A percentile compares a stretch with the other conserved stretches of the same genome.
Conservation (phyloP, 2,888 invertebrate species). For the Scrobipalpa costella region DNA sequence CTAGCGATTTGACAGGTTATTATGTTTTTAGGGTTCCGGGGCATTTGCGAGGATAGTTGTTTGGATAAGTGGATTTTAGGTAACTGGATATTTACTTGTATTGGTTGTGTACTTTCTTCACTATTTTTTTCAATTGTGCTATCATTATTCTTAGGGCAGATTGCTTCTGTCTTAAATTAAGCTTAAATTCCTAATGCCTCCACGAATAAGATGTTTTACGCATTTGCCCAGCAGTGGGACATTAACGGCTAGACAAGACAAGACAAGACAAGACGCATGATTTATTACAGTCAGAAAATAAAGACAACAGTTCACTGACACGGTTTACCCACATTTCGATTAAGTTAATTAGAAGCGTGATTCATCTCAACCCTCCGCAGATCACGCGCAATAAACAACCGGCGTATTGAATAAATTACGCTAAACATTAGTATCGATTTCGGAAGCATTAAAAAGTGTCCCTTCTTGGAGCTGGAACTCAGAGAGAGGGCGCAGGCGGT, state of each 20-base stretch:
- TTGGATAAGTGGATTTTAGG: neutral
- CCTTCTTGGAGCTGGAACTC: slow-evolving; percentile 45
- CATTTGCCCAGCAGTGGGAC: too few relatives aligned
- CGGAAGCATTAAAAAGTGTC: slow-evolving; percentile 67
- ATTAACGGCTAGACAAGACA: too few relatives aligned
- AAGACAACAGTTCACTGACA: neutral
- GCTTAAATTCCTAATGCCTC: too few relatives aligned
- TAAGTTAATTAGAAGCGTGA: slow-evolving; percentile 19
- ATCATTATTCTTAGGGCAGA: too few relatives aligned
- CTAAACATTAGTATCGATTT: slow-evolving; percentile 70
- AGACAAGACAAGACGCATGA: too few relatives aligned
- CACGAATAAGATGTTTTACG: too few relatives aligned
- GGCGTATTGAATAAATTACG: slow-evolving; percentile 46
- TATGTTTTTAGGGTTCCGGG: slow-evolving; percentile 1
- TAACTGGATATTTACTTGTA: too few relatives aligned
- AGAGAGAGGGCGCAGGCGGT: slow-evolving; percentile 43
- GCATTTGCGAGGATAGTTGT: neutral
- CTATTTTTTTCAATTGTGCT: too few relatives aligned
- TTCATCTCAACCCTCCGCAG: slow-evolving; percentile 19
- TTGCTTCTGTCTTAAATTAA: too few relatives aligned
- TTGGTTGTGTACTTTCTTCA: too few relatives aligned
- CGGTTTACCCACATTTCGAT: neutral
- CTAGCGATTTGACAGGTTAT: slow-evolving; percentile 10
- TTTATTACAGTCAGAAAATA: too few relatives aligned
- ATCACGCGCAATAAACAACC: slow-evolving; percentile 26